phyloP scores from a whole-genome alignment of 2,797 vertebrate genomes.

The Scolopax rusticola region DNA sequence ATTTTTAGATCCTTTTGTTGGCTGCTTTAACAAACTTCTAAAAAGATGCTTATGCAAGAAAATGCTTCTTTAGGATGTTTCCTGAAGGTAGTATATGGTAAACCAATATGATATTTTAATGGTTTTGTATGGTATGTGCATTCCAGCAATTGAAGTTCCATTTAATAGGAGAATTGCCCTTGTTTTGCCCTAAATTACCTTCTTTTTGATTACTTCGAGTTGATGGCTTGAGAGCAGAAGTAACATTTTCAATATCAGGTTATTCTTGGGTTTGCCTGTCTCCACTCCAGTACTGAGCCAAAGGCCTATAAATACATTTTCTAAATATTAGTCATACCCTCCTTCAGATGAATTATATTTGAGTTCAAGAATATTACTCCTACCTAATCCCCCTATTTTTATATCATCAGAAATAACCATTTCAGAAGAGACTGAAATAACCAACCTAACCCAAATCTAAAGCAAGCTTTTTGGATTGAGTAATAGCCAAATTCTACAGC shows the following conservation, averaged over 20 bases:
- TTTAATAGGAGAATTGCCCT: background rate
- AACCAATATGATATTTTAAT: background rate
- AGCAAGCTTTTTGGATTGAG: background rate
- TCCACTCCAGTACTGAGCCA: background rate
- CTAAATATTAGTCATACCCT: conserved; percentile 61
- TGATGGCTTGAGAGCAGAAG: background rate
- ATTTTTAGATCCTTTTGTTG: background rate
- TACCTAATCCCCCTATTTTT: conserved; percentile 65
- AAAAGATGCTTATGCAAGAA: background rate
- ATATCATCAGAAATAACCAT: background rate
- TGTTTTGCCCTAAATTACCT: background rate
- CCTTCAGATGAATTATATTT: conserved; percentile 44
- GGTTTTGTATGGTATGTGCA: background rate
- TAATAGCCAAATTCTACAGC: conserved; percentile 5
- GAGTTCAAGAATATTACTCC: conserved; percentile 48
- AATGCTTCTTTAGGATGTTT: background rate
- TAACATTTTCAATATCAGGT: background rate
- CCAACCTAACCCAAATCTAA: conserved; percentile 28
- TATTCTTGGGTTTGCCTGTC: conserved; percentile 25
- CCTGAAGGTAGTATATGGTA: background rate
- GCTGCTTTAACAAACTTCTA: background rate
- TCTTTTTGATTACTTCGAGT: background rate
- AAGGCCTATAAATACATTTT: conserved; percentile 45
- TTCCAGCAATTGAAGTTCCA: background rate
- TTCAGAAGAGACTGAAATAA: conserved; percentile 45